Evolutionary conservation across 2,888 invertebrate species (phyloP), one percentile per base, ranked within the genome.

Genomic region (Hymenopus coronatus): DNA sequence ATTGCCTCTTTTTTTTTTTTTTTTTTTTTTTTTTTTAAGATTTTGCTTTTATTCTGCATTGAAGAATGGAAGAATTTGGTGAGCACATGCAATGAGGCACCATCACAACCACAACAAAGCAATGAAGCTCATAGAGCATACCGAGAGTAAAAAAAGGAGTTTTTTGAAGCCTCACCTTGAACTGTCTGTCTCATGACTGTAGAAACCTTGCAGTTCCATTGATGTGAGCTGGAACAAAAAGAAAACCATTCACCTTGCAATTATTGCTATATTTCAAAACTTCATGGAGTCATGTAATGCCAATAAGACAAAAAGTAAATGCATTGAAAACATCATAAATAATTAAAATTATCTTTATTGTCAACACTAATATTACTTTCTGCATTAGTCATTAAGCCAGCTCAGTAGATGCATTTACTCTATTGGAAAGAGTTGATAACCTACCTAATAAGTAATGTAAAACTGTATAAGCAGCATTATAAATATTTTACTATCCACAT

Each of bases 181-280:
- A 91, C 97, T 97, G 92, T 98, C 95, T 28, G 95, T 94, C 91
- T 96, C 98, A 93, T 97, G 97, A 46, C 94, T 96, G 94, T 98
- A 98, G 94, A 98, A 98, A 92, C 97, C 97, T 94, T 97, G 96
- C 91, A 96, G 94, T 92, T 96, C 96, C 95, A 96, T 96, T 91
- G 96, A 95, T 91, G 96, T 95, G 92, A 96, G 94, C 95, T 96
- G 93, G 90, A 92, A 93, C 91, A 90, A 91, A 90, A 92, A 91
- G 20, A 70, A 70, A 70, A 20, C 14, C 46, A 54, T 54, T 54
- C 8, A 33, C 33, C 33, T 33, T 33, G 33, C 0, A 6, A 33
- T 33, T 33, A 33, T 33, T 33, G 40, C 12, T 40, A 40, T 40
- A 40, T 40, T 9, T 40, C 40, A 40, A 12, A 12, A 40, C 12